Base-by-base conservation (phyloP, 2,113 vertebrate species). In the Actenoides lindsayi region DNA sequence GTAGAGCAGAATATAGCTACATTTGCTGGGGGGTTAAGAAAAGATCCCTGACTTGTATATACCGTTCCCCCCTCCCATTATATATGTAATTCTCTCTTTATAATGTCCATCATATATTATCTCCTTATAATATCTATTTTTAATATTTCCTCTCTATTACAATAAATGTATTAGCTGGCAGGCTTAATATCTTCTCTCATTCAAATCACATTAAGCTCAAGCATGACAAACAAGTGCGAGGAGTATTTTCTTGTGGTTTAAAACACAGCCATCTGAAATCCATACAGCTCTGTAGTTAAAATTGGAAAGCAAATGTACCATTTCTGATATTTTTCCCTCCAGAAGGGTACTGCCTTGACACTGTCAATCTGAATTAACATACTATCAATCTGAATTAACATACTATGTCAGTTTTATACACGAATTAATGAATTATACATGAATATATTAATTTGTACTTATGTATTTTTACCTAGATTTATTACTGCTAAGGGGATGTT, bases 171-270 rank as follows among this genome's bases (percentile, higher is more conserved):
- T 85, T 70, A 42, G 15, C n/a, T 90, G 53, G 8, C 67, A 88
- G 39, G 17, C 56, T 68, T 91, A 76, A 48, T 80, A 83, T 31
- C 74, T 88, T 25, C 79, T 83, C 56, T 82, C 9, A 77, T 87
- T 96, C 51, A 84, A 93, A 96, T 82, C 78, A n/a, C 44, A 35
- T 89, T 87, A 78, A 33, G 50, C 42, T 93, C 41, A 14, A 44
- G 87, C 63, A 51, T 79, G 77, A 41, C 42, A 95, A 93, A 51
- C 42, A 95, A 88, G 23, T 53, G 46, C 10, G 46, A 92, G 44
- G 75, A 53, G 7, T 79, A 19, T 85, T 91, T 91, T 85, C 81
- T 64, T 37, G 15, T 89, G 41, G n/a, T 84, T 54, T 57, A 73
- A 76, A 60, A 53, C 19, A 23, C 70, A 76, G 35, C 57, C 25